phyloP scores from a whole-genome alignment of 2,797 vertebrate genomes.

The Sternarchorhynchus goeldii region DNA sequence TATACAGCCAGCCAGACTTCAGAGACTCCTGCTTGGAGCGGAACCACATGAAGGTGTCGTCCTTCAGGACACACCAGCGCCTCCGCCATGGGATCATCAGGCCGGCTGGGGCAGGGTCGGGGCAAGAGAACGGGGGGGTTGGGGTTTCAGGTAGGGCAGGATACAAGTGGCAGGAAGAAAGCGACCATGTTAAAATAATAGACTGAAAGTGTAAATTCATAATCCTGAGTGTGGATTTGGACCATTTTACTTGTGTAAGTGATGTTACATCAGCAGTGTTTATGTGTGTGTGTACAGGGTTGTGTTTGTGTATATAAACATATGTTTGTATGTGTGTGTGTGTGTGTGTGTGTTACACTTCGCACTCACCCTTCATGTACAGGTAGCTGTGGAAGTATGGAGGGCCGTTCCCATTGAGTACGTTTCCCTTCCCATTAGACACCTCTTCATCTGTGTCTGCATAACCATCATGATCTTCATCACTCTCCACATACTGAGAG shows the following conservation, averaged over 20 bases:
- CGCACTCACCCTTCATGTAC: conserved; percentile 90
- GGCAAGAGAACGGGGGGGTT: conserved; percentile 10
- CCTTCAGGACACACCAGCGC: conserved; percentile 92
- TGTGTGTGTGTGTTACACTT: not conserved
- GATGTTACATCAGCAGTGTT: too few relatives aligned
- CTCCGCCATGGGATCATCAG: conserved; percentile 92
- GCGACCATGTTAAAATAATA: too few relatives aligned
- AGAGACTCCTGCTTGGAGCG: conserved; percentile 92
- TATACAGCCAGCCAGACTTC: conserved; percentile 93
- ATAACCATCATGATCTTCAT: conserved; percentile 88
- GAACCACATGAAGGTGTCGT: conserved; percentile 97
- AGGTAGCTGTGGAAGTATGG: conserved; percentile 95
- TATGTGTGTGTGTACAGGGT: not conserved
- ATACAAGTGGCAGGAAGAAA: too few relatives aligned
- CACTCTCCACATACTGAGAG: conserved; percentile 88
- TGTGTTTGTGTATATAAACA: not conserved
- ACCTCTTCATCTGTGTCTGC: conserved; percentile 92
- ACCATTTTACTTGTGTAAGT: too few relatives aligned
- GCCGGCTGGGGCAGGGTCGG: conserved; percentile 82
- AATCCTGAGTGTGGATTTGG: too few relatives aligned
- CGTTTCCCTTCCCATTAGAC: conserved; percentile 80
- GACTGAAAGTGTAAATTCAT: too few relatives aligned
- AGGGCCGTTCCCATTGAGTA: conserved; percentile 85
- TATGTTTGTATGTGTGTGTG: conserved; percentile 1
- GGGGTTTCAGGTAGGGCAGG: not conserved